These are phyloP conservation scores for Drosophila santomea DNA, from an alignment of 1,140 invertebrate genomes.

Conservation along the genomic window DNA sequence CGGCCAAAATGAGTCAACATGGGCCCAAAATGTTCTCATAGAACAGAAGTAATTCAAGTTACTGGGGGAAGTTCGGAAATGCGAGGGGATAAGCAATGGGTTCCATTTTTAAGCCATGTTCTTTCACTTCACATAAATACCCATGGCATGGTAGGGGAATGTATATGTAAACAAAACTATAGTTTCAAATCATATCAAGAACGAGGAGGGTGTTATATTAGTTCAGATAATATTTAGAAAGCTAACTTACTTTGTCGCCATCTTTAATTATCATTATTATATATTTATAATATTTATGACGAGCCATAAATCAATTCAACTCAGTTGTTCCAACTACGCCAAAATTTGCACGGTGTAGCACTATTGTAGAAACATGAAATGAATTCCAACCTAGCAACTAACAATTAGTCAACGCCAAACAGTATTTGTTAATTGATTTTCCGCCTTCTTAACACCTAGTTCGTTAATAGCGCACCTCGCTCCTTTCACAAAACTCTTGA, in stretches of 20 bases:
- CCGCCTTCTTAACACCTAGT: not conserved
- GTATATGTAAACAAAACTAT: too few relatives aligned
- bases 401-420: not conserved
- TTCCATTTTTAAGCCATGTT: not conserved
- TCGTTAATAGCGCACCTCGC: conserved; percentile 2
- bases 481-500: conserved; percentile 32
- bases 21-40: conserved; percentile 18
- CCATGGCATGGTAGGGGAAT: too few relatives aligned
- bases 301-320: too few relatives aligned
- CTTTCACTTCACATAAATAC: too few relatives aligned
- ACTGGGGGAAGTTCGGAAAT: not conserved
- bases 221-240: too few relatives aligned
- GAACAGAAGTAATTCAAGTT: conserved; percentile 10
- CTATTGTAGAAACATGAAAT: not conserved
- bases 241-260: too few relatives aligned
- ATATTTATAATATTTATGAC: too few relatives aligned
- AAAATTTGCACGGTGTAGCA: too few relatives aligned
- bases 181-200: too few relatives aligned
- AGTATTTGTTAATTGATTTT: conserved; percentile 1
- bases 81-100: not conserved
- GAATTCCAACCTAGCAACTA: not conserved
- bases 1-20: conserved; percentile 34
- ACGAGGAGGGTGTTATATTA: too few relatives aligned
- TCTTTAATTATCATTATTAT: too few relatives aligned
- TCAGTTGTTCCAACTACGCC: too few relatives aligned